phyloP scores from a whole-genome alignment of 2,797 vertebrate genomes.

The Myotis daubentonii region DNA sequence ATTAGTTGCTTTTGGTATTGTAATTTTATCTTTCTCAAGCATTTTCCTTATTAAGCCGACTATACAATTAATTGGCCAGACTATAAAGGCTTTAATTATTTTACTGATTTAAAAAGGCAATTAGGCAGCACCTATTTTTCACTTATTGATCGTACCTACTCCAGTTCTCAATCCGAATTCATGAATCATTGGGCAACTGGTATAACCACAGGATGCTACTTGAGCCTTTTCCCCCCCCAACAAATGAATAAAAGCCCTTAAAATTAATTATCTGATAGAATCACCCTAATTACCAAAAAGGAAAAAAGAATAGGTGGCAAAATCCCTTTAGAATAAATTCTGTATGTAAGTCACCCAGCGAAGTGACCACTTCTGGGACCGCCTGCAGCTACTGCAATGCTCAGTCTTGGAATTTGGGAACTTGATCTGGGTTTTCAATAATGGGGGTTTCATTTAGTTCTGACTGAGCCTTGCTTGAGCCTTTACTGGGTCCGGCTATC shows the following conservation, averaged over 20 bases:
- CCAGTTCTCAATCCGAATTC: slow-evolving; percentile 17
- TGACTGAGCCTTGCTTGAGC: not conserved
- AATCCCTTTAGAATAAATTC: not conserved
- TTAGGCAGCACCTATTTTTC: slow-evolving; percentile 66
- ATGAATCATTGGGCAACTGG: slow-evolving; percentile 60
- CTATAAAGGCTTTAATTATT: slow-evolving; percentile 65
- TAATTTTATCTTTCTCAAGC: slow-evolving; percentile 58
- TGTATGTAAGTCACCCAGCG: not conserved
- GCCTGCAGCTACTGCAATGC: not conserved
- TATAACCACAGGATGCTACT: slow-evolving; percentile 30
- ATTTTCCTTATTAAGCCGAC: slow-evolving; percentile 70
- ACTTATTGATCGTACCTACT: slow-evolving; percentile 53
- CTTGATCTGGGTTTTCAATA: not conserved
- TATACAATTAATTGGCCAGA: slow-evolving; percentile 57
- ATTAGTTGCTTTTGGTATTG: slow-evolving; percentile 38
- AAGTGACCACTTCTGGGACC: not conserved
- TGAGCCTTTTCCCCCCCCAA: not conserved
- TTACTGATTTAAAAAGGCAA: slow-evolving; percentile 67
- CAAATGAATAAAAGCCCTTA: slow-evolving; percentile 63
- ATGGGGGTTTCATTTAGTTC: not conserved
- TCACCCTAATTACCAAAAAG: slow-evolving; percentile 33
- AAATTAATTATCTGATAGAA: slow-evolving; percentile 76
- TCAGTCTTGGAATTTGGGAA: not conserved
- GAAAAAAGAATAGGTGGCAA: not conserved
- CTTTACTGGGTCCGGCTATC: not conserved